Conservation (phyloP, 2,797 vertebrate species). For the Peromyscus eremicus region DNA sequence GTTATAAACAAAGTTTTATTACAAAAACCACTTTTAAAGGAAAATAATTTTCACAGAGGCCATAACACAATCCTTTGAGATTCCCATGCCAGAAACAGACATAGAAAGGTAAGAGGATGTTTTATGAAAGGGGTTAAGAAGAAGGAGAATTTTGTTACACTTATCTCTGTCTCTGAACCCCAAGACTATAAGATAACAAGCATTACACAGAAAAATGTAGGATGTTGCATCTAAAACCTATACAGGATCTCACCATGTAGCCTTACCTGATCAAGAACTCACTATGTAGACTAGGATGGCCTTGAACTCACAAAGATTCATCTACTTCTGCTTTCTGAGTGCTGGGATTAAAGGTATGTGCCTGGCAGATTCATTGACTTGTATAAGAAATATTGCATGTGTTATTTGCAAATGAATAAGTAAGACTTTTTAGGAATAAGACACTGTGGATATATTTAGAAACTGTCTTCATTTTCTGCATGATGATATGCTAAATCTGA, state of each 20-base stretch:
- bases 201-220: neutral
- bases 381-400: neutral
- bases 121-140: neutral
- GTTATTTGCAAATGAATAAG: neutral
- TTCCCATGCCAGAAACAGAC: neutral
- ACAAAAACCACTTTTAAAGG: neutral
- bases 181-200: neutral
- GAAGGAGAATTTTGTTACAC: neutral
- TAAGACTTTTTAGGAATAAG: neutral
- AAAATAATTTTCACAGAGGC: neutral
- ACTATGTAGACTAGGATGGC: neutral
- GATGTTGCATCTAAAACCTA: neutral
- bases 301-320: neutral
- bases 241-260: neutral
- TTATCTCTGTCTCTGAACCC: neutral
- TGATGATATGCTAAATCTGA: neutral
- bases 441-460: neutral
- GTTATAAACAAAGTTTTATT: neutral
- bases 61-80: neutral
- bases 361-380: neutral
- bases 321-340: neutral
- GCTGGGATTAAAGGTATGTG: neutral
- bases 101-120: neutral
- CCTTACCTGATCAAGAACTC: neutral
- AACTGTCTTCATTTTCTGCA: neutral